phyloP scores from a whole-genome alignment of 1,140 invertebrate genomes.

The Lucilia sericata region DNA sequence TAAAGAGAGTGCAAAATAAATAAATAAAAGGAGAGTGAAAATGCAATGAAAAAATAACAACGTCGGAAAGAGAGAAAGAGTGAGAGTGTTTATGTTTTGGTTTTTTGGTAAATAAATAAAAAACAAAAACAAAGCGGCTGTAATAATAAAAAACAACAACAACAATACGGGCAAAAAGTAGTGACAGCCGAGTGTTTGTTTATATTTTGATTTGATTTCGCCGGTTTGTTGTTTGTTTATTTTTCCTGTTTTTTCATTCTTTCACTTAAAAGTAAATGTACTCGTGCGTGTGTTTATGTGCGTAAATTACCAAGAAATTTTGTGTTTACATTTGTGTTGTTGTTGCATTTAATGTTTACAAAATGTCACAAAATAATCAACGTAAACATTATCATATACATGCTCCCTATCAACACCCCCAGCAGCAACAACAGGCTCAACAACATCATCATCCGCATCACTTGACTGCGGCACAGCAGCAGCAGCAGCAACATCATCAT shows the following conservation, averaged over 20 bases:
- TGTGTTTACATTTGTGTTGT: conserved; percentile 12
- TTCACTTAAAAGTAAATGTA: neutral
- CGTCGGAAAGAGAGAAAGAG: neutral
- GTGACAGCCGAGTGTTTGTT: neutral
- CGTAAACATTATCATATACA: conserved; percentile 44
- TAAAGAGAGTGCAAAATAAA: conserved; percentile 30
- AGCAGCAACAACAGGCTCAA: conserved; percentile 12
- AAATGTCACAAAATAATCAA: conserved; percentile 38
- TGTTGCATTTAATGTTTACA: neutral
- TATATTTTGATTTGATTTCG: conserved; percentile 36
- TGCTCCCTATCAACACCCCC: conserved; percentile 34
- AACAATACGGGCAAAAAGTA: neutral
- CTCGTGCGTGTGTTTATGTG: neutral
- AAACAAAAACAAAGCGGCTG: neutral
- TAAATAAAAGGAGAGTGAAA: conserved; percentile 11
- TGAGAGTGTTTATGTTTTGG: conserved; percentile 32
- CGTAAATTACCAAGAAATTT: neutral
- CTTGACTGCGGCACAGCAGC: conserved; percentile 27
- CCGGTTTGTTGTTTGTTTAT: conserved; percentile 13
- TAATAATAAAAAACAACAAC: neutral
- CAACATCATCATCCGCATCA: conserved; percentile 33
- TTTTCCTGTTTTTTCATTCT: neutral
- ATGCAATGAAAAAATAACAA: conserved; percentile 1
- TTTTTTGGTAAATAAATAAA: conserved; percentile 35
- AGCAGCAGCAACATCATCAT: conserved; percentile 41